A percentile compares a stretch with the other conserved stretches of the same genome.
Conservation (phyloP, 2,797 vertebrate species). For the Anguilla pacifica region DNA sequence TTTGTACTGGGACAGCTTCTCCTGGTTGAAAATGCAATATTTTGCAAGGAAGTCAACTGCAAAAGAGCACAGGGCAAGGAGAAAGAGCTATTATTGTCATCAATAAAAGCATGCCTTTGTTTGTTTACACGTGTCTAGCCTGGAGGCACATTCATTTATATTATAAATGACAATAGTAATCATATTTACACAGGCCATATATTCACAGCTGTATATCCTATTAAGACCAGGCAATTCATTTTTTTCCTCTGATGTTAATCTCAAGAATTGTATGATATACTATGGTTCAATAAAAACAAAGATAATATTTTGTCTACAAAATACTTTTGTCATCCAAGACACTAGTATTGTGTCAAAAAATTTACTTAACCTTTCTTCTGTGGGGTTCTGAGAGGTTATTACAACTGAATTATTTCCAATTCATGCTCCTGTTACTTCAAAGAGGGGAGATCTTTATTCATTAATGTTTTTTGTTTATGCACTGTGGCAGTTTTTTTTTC, state of each 20-base stretch:
- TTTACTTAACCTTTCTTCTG: too few relatives aligned
- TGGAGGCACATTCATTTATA: not conserved
- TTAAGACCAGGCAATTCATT: too few relatives aligned
- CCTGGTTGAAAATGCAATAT: slow-evolving; percentile 87
- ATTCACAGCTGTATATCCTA: too few relatives aligned
- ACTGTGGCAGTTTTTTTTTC: not conserved
- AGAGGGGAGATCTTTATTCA: too few relatives aligned
- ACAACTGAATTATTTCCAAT: too few relatives aligned
- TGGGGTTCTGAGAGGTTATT: too few relatives aligned
- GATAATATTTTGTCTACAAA: too few relatives aligned
- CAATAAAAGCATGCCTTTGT: slow-evolving; percentile 24
- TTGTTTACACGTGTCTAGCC: not conserved
- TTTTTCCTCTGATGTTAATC: too few relatives aligned
- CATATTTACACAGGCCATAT: too few relatives aligned
- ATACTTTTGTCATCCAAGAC: too few relatives aligned
- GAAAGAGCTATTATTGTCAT: not conserved
- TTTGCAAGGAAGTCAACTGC: slow-evolving; percentile 93
- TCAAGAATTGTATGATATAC: not conserved
- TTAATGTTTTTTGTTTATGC: not conserved
- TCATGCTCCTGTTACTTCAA: too few relatives aligned
- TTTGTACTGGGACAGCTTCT: slow-evolving; percentile 89
- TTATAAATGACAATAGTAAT: not conserved
- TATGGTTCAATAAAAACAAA: not conserved
- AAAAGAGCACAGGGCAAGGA: slow-evolving; percentile 62
- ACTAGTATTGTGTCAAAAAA: too few relatives aligned